Conservation (phyloP, 2,797 vertebrate genomes). For the Siniperca scherzeri region DNA sequence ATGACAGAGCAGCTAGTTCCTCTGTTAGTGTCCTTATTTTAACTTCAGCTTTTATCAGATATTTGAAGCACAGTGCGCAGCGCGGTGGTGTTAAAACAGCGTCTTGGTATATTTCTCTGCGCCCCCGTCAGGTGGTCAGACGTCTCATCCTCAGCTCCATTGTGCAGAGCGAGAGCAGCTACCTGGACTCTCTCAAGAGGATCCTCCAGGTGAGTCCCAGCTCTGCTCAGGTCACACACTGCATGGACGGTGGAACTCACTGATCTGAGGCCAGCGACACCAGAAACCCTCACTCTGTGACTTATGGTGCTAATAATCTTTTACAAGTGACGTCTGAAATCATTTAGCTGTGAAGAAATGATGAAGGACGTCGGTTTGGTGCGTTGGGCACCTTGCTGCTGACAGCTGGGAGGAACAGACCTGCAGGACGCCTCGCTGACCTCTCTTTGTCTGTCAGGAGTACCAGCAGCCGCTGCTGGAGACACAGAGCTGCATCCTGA, state of each 20-base stretch:
- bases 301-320: no score
- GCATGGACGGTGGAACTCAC: neutral
- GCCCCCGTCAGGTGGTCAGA: conserved; percentile 85
- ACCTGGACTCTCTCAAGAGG: conserved; percentile 90
- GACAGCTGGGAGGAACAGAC: neutral
- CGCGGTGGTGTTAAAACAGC: neutral
- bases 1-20: no score
- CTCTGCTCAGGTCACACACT: conserved; percentile 38
- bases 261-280: no score
- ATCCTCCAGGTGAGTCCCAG: conserved; percentile 89
- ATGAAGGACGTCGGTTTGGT: neutral
- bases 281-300: no score
- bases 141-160: conserved; percentile 92
- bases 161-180: conserved; percentile 92
- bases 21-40: neutral
- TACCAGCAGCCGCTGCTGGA: conserved; percentile 91
- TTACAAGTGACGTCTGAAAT: no score
- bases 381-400: no score
- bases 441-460: conserved; percentile 78
- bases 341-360: neutral
- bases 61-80: neutral
- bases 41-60: neutral
- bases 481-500: conserved; percentile 88
- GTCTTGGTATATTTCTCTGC: neutral
- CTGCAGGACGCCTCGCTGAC: neutral